Evolutionary conservation across 2,797 vertebrate species (phyloP).

Genomic region (Dendrocincla tyrannina): DNA sequence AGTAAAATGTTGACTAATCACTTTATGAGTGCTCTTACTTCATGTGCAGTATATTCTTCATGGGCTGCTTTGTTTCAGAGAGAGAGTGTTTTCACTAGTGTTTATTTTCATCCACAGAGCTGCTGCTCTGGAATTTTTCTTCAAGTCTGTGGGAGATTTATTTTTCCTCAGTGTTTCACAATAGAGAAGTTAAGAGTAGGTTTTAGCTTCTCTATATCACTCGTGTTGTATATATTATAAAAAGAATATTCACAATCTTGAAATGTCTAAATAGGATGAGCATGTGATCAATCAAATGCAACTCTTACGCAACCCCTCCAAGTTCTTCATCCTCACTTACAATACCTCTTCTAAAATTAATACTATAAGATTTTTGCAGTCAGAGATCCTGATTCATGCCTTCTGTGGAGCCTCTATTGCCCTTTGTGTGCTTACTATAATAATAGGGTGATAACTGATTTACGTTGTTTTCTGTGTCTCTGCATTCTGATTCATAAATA

Average conservation of each 20-base stretch:
- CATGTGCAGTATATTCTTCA: neutral
- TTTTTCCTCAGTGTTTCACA: neutral
- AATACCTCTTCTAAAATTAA: neutral
- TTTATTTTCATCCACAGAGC: neutral
- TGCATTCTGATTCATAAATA: constrained; percentile 23
- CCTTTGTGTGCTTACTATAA: neutral
- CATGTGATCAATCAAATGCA: neutral
- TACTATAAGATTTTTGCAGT: neutral
- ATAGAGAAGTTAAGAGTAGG: neutral
- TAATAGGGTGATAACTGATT: constrained; percentile 16
- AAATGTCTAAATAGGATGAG: neutral
- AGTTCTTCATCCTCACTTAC: neutral
- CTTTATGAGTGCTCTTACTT: neutral
- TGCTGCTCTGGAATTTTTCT: neutral
- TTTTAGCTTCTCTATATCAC: neutral
- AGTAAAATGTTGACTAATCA: neutral
- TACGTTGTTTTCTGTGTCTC: constrained; percentile 11
- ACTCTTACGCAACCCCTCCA: neutral
- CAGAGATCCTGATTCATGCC: neutral
- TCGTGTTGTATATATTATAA: neutral
- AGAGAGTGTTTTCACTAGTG: neutral
- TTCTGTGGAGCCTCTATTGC: neutral
- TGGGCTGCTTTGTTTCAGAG: neutral
- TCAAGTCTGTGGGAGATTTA: neutral
- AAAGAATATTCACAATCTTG: neutral